Evolutionary conservation across 2,888 invertebrate genomes (phyloP).

Genomic region (Pollenia labialis): DNA sequence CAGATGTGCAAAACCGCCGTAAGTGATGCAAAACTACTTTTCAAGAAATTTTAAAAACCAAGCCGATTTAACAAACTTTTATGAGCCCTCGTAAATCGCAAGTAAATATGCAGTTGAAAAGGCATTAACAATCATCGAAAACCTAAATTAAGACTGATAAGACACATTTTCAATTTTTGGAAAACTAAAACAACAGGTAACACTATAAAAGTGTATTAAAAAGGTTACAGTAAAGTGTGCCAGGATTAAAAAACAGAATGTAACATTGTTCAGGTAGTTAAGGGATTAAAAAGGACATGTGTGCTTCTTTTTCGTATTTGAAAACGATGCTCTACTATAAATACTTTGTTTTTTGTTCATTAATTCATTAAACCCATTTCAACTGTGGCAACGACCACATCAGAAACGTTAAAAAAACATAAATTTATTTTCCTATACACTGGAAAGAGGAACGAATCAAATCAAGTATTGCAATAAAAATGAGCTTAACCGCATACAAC

Average conservation of each 20-base stretch:
- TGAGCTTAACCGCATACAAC: slow-evolving; percentile 56
- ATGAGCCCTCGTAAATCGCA: slow-evolving; percentile 39
- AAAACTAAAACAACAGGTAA: neutral
- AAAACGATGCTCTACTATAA: slow-evolving; percentile 18
- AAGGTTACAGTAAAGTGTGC: slow-evolving; percentile 24
- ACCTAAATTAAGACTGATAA: neutral
- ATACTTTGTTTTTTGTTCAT: neutral
- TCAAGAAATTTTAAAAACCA: neutral
- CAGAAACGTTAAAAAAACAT: slow-evolving; percentile 18
- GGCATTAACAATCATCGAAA: slow-evolving; percentile 10
- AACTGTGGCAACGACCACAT: slow-evolving; percentile 44
- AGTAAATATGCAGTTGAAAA: slow-evolving; percentile 29
- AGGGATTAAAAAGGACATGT: neutral
- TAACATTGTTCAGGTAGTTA: slow-evolving; percentile 26
- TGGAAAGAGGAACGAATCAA: neutral
- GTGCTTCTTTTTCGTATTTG: neutral
- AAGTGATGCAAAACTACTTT: neutral
- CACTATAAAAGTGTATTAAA: neutral
- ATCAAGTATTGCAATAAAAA: slow-evolving; percentile 33
- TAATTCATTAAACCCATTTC: slow-evolving; percentile 49
- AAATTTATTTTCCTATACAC: slow-evolving; percentile 3
- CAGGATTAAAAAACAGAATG: neutral
- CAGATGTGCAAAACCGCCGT: neutral
- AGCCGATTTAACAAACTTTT: slow-evolving; percentile 9
- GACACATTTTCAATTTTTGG: neutral